phyloP scores from a whole-genome alignment of 2,797 vertebrate species.

The Tarsius wallacei region DNA sequence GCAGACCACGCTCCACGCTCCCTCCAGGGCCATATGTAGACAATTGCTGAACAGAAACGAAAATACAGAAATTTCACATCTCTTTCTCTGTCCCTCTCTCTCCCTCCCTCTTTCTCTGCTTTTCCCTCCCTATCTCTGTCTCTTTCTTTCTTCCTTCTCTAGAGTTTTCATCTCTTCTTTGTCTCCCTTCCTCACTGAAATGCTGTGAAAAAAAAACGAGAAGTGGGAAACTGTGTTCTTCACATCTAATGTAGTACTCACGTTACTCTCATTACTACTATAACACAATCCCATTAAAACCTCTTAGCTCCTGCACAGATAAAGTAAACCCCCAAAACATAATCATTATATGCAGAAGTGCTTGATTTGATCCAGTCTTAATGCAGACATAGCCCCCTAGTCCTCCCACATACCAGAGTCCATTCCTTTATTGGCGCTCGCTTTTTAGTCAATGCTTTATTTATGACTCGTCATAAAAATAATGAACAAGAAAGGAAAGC shows the following conservation, averaged over 20 bases:
- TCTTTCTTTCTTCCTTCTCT: not conserved
- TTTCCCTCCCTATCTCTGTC: not conserved
- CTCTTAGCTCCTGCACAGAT: slow-evolving; percentile 4
- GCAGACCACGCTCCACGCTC: not conserved
- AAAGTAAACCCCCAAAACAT: not conserved
- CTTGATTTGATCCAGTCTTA: slow-evolving; percentile 36
- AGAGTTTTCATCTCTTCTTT: slow-evolving; percentile 39
- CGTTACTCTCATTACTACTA: not conserved
- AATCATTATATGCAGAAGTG: not conserved
- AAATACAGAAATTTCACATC: slow-evolving; percentile 15
- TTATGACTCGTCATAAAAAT: slow-evolving; percentile 54
- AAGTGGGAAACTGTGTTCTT: not conserved
- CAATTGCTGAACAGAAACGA: slow-evolving; percentile 46
- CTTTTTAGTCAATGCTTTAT: slow-evolving; percentile 44
- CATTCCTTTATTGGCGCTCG: slow-evolving; percentile 54
- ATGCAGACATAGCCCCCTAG: not conserved
- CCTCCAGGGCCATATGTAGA: not conserved
- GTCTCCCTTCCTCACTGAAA: slow-evolving; percentile 62
- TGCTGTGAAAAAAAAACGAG: slow-evolving; percentile 28
- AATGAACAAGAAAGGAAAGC: slow-evolving; percentile 57
- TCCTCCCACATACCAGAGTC: slow-evolving; percentile 34
- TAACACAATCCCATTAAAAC: slow-evolving; percentile 36
- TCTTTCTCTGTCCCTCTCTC: not conserved
- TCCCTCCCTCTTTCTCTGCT: not conserved
- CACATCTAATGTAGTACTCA: not conserved